Base-by-base conservation (phyloP, 2,888 invertebrate species). In the Colletes collaris region DNA sequence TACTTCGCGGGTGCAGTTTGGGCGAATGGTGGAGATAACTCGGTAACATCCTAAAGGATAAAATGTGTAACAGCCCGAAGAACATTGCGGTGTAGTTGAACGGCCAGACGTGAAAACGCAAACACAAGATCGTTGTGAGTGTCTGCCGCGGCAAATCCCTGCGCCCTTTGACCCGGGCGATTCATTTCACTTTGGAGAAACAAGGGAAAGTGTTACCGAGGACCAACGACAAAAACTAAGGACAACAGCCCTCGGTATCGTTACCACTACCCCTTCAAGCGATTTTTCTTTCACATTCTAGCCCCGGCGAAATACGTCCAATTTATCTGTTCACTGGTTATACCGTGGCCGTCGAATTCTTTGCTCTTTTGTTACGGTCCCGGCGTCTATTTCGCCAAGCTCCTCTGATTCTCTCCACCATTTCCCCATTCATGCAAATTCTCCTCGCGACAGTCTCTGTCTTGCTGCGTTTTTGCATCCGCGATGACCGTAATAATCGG, bases 311-410 rank as follows among this genome's bases (percentile, higher is more conserved):
- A 79, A 79, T 79, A 82, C 86, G 76, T 83, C 81, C 79, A 84
- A 85, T 84, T 86, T 88, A 86, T 87, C 85, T 85, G 85, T 85
- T 85, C 79, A 76, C 62, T 67, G 78, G 81, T 85, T 82, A 75
- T 78, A 82, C 71, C 76, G 62, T 72, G 79, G 76, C 80, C 84
- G 83, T 82, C 83, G 81, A 83, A 73, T 66, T 78, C 66, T 71
- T 64, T 64, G 64, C 71, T 63, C 78, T 83, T 85, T 83, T 81
- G 81, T 82, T 79, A 6, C 70, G 56, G 71, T 50, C 67, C 40
- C 60, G 27, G 59, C 44, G 44, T 44, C 60, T 60, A 44, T 60
- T 60, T 44, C 19, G 44, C 60, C 60, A 19, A 19, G 60, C 44
- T 27, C 27, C 27, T 27, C 60, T 60, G 44, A 60, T 60, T 27